Evolutionary conservation across 2,797 vertebrate species (phyloP).

Genomic region (Pterois miles): DNA sequence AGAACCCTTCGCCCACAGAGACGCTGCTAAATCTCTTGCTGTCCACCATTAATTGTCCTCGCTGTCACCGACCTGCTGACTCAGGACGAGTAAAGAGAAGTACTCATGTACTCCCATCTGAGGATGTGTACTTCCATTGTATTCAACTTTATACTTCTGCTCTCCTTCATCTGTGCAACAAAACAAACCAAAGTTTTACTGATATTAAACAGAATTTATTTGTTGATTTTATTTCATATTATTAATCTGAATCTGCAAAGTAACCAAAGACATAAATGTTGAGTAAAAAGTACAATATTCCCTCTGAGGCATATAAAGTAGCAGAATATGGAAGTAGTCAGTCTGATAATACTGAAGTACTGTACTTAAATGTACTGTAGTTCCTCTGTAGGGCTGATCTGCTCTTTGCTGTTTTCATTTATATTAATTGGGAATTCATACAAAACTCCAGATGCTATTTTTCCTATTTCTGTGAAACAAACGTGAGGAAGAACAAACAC

Average conservation of each 20-base stretch:
- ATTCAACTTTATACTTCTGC: no score
- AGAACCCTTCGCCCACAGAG: no score
- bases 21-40: no score
- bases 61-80: no score
- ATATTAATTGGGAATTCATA: slow-evolving; percentile 1
- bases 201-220: neutral
- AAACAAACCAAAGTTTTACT: neutral
- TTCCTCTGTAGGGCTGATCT: neutral
- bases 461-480: neutral
- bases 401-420: neutral
- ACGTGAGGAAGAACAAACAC: slow-evolving; percentile 24
- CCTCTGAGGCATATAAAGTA: neutral
- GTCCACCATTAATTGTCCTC: no score
- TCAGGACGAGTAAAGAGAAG: no score
- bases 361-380: neutral
- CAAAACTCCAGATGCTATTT: neutral
- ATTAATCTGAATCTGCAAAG: neutral
- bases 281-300: neutral
- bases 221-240: neutral
- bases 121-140: no score
- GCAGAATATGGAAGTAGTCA: no score
- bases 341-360: neutral
- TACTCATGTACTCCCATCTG: no score
- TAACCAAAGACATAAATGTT: neutral
- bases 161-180: no score